These are phyloP conservation scores for Rousettus leschenaultii DNA, from an alignment of 2,113 vertebrate genomes.

Conservation along the genomic window DNA sequence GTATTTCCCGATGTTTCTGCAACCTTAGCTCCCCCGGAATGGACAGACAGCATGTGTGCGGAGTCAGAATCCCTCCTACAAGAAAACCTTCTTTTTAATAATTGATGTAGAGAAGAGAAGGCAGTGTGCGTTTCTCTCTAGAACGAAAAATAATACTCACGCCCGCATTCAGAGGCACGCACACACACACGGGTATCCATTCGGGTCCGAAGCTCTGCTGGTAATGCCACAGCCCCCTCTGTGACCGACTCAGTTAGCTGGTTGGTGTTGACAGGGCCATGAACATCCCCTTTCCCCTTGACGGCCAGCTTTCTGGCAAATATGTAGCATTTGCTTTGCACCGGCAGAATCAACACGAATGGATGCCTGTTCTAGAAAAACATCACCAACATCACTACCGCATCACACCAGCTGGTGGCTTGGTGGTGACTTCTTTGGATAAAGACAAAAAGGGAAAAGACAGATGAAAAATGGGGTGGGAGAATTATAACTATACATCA, in stretches of 20 bases:
- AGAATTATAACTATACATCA: background rate
- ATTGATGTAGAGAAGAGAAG: background rate
- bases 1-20: background rate
- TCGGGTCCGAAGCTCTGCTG: background rate
- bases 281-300: background rate
- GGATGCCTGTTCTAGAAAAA: background rate
- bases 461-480: background rate
- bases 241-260: background rate
- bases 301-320: background rate
- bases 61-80: background rate
- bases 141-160: background rate
- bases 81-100: background rate
- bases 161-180: rapidly evolving
- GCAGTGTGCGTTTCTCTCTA: background rate
- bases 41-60: background rate
- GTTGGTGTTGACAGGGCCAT: background rate
- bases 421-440: background rate
- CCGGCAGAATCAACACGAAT: background rate
- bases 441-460: background rate
- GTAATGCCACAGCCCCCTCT: background rate
- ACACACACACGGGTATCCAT: background rate
- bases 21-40: background rate
- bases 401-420: background rate
- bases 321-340: background rate
- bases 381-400: rapidly evolving